Conservation (phyloP, 2,797 vertebrate species). For the Buphagus erythrorhynchus region DNA sequence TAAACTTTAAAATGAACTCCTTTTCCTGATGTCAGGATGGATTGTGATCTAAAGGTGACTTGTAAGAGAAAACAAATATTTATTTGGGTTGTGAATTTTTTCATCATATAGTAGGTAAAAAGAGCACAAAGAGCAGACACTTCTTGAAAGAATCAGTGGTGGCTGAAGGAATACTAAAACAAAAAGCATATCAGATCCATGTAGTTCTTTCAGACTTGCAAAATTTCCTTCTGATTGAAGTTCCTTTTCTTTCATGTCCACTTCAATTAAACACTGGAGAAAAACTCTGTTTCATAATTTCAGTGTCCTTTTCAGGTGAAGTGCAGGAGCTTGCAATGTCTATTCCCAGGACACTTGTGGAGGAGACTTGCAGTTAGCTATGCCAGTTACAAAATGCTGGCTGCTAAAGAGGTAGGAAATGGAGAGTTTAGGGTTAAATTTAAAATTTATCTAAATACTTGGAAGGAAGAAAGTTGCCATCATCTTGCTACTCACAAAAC, state of each 20-base stretch:
- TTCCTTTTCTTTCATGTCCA: neutral
- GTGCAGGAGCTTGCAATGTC: neutral
- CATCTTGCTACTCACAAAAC: neutral
- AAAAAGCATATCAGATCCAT: neutral
- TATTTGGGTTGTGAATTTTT: constrained; percentile 4
- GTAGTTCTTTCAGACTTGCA: neutral
- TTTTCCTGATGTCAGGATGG: constrained; percentile 2
- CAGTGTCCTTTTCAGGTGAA: neutral
- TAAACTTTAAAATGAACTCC: constrained; percentile 18
- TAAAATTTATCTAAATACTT: neutral
- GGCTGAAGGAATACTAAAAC: neutral
- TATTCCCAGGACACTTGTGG: neutral
- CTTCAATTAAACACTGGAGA: neutral
- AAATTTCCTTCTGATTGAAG: neutral
- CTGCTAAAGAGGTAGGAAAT: neutral
- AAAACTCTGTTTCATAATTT: neutral
- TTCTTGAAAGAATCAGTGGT: neutral
- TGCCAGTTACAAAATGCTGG: neutral
- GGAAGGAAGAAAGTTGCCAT: neutral
- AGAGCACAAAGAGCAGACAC: neutral
- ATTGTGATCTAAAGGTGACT: constrained; percentile 44
- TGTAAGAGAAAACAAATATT: constrained; percentile 17
- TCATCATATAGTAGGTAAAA: neutral
- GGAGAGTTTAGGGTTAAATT: neutral
- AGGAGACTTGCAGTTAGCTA: neutral